Percentiles rank a stretch among this genome's conserved stretches.
Conservation (phyloP, 2,113 vertebrate species). For the Ancistrus triradiatus region DNA sequence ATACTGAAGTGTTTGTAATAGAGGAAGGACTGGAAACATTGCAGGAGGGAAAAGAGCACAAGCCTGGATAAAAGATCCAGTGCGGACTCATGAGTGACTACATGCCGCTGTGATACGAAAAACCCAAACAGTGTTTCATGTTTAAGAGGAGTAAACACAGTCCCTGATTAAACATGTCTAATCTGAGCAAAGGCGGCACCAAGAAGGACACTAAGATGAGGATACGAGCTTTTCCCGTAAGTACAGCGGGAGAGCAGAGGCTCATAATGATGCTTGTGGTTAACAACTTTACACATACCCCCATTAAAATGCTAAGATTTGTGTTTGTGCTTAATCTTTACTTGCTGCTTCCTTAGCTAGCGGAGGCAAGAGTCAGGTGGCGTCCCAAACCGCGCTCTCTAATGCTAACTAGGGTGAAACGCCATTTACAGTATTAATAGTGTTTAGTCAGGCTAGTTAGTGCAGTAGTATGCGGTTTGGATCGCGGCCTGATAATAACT, state of each 20-base stretch:
- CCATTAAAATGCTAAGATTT: no score
- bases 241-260: conserved; percentile 56
- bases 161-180: conserved; percentile 81
- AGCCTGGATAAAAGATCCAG: conserved; percentile 49
- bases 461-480: not conserved
- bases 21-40: conserved; percentile 53
- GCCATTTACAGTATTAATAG: not conserved
- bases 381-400: not conserved
- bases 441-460: not conserved
- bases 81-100: conserved; percentile 30
- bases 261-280: not conserved
- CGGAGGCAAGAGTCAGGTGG: not conserved
- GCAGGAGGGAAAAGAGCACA: conserved; percentile 32
- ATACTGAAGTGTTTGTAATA: conserved; percentile 40
- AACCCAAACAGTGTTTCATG: conserved; percentile 55
- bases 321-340: no score
- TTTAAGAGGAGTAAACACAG: conserved; percentile 58
- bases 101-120: conserved; percentile 19
- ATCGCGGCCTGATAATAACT: no score
- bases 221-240: conserved; percentile 94
- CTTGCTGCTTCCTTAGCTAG: conserved; percentile 21
- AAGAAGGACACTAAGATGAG: conserved; percentile 97
- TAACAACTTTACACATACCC: no score
- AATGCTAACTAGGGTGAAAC: not conserved
- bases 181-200: conserved; percentile 84